A percentile compares a stretch with the other conserved stretches of the same genome.
Evolutionary conservation across 2,888 invertebrate genomes (phyloP).

Genomic region (Spilosoma lubricipeda): DNA sequence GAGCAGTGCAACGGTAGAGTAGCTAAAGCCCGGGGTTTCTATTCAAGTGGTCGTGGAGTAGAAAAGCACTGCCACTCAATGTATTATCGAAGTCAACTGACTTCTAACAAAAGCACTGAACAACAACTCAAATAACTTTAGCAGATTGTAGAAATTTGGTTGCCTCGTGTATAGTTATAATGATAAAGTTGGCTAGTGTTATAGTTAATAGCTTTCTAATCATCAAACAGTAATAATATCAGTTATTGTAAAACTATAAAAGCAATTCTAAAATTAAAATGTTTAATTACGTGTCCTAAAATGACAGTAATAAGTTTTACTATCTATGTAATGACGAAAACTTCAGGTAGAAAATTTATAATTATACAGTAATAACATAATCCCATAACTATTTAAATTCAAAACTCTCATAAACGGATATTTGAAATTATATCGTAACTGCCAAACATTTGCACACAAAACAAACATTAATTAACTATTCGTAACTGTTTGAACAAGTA

Average conservation of each 20-base stretch:
- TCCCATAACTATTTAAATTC: not conserved
- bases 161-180: not conserved
- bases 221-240: too few relatives aligned
- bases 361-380: not conserved
- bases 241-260: too few relatives aligned
- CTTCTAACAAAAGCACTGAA: not conserved
- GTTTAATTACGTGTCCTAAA: not conserved
- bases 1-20: not conserved
- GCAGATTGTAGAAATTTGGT: not conserved
- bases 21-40: not conserved
- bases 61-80: not conserved
- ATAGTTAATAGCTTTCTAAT: too few relatives aligned
- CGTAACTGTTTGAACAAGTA: constrained; percentile 25
- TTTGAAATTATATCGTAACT: constrained; percentile 8
- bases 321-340: not conserved
- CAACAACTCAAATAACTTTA: not conserved
- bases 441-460: not conserved
- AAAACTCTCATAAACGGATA: constrained; percentile 1
- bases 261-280: not conserved
- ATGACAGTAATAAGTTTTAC: not conserved
- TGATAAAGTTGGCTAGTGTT: too few relatives aligned
- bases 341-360: not conserved
- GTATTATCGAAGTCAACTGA: not conserved
- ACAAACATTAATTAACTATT: constrained; percentile 18
- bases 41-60: not conserved